These are phyloP conservation scores for Metridium senile DNA, from an alignment of 92 coral and sea anemone species.

Conservation along the genomic window DNA sequence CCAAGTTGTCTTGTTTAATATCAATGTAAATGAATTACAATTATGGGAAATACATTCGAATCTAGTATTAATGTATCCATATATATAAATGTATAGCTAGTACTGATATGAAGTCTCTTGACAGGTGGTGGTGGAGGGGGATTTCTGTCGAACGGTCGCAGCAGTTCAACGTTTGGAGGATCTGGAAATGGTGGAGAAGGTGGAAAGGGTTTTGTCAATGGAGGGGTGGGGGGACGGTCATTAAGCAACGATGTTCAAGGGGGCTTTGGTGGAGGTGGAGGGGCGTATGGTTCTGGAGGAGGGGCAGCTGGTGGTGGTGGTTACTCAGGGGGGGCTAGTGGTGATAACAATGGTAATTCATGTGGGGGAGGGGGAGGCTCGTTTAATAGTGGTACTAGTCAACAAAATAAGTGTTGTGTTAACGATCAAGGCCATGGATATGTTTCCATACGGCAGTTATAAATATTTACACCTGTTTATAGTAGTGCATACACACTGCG, in stretches of 20 bases:
- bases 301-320: conserved; percentile 53
- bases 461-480: too few relatives aligned
- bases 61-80: too few relatives aligned
- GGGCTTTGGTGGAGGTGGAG: conserved; percentile 53
- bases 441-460: neutral
- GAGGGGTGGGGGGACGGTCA: conserved; percentile 39
- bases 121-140: conserved; percentile 56
- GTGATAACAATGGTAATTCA: conserved; percentile 26
- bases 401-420: conserved; percentile 17
- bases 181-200: conserved; percentile 50
- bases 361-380: conserved; percentile 60
- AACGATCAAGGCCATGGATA: conserved; percentile 42
- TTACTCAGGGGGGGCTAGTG: conserved; percentile 56
- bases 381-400: conserved; percentile 19
- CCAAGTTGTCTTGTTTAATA: too few relatives aligned
- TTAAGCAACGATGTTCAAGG: neutral
- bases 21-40: too few relatives aligned
- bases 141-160: conserved; percentile 43
- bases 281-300: conserved; percentile 17
- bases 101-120: neutral
- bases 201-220: conserved; percentile 50
- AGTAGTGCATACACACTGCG: too few relatives aligned
- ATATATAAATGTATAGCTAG: too few relatives aligned
- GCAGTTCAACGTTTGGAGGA: conserved; percentile 44
- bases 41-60: too few relatives aligned